Conservation (phyloP, 2,888 invertebrate genomes). For the Meteorus colon region DNA sequence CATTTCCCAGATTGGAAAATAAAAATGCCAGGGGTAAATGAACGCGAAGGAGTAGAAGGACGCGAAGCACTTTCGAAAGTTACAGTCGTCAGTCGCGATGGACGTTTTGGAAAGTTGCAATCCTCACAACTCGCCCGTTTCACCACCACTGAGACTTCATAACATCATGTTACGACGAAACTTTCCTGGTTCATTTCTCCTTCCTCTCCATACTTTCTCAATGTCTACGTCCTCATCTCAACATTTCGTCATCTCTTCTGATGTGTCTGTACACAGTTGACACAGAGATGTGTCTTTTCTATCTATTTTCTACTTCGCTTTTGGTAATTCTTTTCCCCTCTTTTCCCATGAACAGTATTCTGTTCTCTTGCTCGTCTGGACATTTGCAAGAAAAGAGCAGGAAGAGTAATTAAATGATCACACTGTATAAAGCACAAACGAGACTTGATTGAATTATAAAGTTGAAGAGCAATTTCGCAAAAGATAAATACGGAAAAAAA, state of each 20-base stretch:
- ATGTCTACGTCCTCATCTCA: background rate
- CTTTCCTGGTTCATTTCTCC: conserved; percentile 24
- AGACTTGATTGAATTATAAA: conserved; percentile 8
- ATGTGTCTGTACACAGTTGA: background rate
- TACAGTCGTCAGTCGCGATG: conserved; percentile 27
- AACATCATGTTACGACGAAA: conserved; percentile 42
- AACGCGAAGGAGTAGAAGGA: conserved; percentile 8
- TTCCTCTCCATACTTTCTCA: background rate
- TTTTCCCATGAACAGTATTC: background rate
- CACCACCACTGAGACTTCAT: conserved; percentile 32
- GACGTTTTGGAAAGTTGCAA: conserved; percentile 27
- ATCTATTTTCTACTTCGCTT: background rate
- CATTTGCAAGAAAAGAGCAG: background rate
- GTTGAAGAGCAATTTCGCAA: background rate
- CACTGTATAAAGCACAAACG: background rate
- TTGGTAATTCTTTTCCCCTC: background rate
- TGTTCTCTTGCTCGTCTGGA: background rate
- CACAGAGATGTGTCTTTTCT: background rate
- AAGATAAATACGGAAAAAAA: conserved; percentile 5
- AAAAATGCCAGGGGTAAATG: conserved; percentile 25
- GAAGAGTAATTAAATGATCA: background rate
- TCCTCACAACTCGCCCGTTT: conserved; percentile 26
- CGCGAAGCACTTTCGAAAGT: conserved; percentile 29
- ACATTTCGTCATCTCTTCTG: background rate
- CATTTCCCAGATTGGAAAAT: conserved; percentile 8